phyloP scores from a whole-genome alignment of 2,888 invertebrate species.

The Nomada ruficornis region DNA sequence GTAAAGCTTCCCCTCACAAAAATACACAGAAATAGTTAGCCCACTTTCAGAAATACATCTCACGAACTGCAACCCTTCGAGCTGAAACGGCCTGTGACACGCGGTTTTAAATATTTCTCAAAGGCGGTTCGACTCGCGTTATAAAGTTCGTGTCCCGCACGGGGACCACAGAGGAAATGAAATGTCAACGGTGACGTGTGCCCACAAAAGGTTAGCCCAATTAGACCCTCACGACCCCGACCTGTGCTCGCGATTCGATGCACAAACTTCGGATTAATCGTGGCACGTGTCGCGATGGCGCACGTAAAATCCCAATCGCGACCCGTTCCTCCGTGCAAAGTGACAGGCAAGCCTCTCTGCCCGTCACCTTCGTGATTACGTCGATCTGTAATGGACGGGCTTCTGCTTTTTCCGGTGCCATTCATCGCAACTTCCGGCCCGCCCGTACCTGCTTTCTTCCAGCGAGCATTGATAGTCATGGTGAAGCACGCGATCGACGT shows the following conservation, averaged over 20 bases:
- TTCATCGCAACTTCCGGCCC: constrained; percentile 3
- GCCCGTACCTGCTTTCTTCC: no score
- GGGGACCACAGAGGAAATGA: constrained; percentile 44
- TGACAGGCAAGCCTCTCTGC: constrained; percentile 21
- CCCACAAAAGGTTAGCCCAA: constrained; percentile 50
- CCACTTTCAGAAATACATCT: no score
- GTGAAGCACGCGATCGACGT: constrained; percentile 2
- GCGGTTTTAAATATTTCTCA: constrained; percentile 14
- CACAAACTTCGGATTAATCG: constrained; percentile 44
- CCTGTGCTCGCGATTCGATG: constrained; percentile 31
- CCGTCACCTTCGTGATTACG: constrained; percentile 46
- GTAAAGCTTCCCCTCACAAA: no score
- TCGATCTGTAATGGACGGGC: constrained; percentile 39
- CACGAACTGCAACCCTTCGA: background rate
- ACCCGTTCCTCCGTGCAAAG: constrained; percentile 33
- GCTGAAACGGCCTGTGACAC: no score
- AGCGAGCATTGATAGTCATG: background rate
- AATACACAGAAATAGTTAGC: no score
- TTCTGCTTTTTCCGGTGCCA: constrained; percentile 23
- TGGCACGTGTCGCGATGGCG: constrained; percentile 33
- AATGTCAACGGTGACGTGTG: constrained; percentile 51
- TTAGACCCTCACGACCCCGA: constrained; percentile 20
- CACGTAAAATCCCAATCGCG: constrained; percentile 48
- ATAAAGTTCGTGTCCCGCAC: constrained; percentile 8
- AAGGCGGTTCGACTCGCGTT: background rate